Conservation (phyloP, 2,113 vertebrate genomes). For the Mesoclemmys tuberculata region DNA sequence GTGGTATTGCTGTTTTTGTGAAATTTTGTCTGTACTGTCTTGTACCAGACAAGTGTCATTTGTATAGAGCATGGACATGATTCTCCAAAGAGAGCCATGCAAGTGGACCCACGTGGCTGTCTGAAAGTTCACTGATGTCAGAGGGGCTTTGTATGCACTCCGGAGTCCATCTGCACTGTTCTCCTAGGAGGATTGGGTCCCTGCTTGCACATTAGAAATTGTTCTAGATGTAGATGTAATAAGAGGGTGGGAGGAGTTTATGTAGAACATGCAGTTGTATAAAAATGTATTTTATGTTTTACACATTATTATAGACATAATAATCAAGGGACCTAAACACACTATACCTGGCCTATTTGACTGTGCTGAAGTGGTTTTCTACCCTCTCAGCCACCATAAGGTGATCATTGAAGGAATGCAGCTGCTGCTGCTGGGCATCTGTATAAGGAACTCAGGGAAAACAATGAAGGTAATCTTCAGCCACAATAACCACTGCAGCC, state of each 20-base stretch:
- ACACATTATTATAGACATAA: neutral
- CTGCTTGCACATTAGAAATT: neutral
- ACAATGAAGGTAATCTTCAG: constrained; percentile 31
- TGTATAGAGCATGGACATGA: neutral
- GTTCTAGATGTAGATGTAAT: neutral
- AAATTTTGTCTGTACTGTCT: neutral
- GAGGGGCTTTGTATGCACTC: neutral
- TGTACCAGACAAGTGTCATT: neutral
- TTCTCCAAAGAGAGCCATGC: neutral
- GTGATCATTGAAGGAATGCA: constrained; percentile 14
- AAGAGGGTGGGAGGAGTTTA: neutral
- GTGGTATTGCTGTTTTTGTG: neutral
- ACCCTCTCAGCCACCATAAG: constrained; percentile 27
- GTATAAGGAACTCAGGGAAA: constrained; percentile 8
- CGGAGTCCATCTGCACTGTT: neutral
- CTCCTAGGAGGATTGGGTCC: neutral
- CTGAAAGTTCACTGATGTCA: neutral
- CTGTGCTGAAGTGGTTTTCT: constrained; percentile 1
- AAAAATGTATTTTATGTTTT: neutral
- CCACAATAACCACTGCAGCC: neutral
- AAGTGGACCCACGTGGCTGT: neutral
- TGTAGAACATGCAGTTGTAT: neutral
- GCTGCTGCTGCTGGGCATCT: constrained; percentile 41
- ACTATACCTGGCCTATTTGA: neutral
- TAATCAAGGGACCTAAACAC: neutral